A percentile compares a stretch with the other conserved stretches of the same genome.
Conservation (phyloP, 2,113 vertebrate genomes). For the Forbesichthys agassizii region DNA sequence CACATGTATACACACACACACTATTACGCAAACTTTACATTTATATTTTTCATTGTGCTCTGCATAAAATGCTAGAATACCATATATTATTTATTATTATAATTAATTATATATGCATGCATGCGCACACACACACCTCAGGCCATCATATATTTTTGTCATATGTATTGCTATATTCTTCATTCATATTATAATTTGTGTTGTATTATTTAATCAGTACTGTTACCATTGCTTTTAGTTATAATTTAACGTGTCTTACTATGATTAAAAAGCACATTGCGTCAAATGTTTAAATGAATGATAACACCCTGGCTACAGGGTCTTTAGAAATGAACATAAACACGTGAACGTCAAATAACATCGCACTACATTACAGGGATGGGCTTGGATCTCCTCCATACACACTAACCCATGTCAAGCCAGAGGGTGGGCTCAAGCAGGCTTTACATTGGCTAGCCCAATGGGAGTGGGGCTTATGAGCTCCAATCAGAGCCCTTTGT, state of each 20-base stretch:
- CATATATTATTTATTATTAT: too few species aligned
- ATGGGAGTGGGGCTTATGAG: constrained; percentile 38
- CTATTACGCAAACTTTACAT: not conserved
- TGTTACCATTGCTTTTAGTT: too few species aligned
- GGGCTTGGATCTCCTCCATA: constrained; percentile 12
- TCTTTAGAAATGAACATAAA: too few species aligned
- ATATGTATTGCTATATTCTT: too few species aligned
- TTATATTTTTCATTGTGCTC: not conserved
- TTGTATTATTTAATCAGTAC: too few species aligned
- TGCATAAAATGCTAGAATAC: too few species aligned
- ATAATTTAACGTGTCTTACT: too few species aligned
- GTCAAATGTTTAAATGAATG: too few species aligned
- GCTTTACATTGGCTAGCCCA: constrained; percentile 37
- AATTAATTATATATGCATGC: not conserved
- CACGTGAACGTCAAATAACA: too few species aligned
- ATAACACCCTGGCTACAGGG: too few species aligned
- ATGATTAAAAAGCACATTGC: too few species aligned
- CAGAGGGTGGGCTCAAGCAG: constrained; percentile 3
- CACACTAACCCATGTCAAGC: constrained; percentile 39
- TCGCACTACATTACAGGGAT: not conserved
- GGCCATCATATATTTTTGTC: not conserved
- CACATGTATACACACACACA: not conserved
- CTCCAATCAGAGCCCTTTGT: constrained; percentile 51
- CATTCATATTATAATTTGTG: too few species aligned
- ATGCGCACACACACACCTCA: not conserved